These are phyloP conservation scores for Sitobion miscanthi DNA, from an alignment of 1,140 invertebrate genomes.

Conservation along the genomic window DNA sequence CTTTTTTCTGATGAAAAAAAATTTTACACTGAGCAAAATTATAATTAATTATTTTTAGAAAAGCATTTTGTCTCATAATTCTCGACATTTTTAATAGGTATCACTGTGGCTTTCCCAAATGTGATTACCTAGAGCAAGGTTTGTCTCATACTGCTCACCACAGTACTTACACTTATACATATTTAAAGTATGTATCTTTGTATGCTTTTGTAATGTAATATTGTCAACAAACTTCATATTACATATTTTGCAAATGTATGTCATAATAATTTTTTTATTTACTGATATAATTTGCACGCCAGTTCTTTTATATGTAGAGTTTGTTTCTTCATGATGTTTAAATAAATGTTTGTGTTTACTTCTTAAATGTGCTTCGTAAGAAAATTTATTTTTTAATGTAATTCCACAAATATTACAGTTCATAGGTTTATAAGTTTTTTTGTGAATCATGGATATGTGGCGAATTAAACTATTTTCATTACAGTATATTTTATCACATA, in stretches of 20 bases:
- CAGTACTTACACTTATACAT: background rate
- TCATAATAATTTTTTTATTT: background rate
- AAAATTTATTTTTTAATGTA: constrained; percentile 3
- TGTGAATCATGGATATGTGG: background rate
- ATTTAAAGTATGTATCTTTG: background rate
- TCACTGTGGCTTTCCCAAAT: background rate
- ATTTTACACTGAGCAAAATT: background rate
- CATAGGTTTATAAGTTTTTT: background rate
- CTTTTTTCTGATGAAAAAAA: background rate
- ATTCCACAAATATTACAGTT: background rate
- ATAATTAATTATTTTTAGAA: background rate
- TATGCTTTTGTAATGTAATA: background rate
- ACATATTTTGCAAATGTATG: background rate
- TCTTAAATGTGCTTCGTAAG: background rate
- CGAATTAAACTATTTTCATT: background rate
- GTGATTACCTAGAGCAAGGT: background rate
- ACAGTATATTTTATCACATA: constrained; percentile 18
- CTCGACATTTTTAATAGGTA: no score
- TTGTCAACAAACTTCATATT: background rate
- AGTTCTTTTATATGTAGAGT: no score
- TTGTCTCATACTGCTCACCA: background rate
- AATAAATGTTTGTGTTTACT: background rate
- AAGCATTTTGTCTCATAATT: background rate
- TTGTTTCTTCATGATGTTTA: background rate
- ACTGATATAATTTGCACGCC: background rate